Base-by-base conservation (phyloP, 2,888 invertebrate genomes). In the Bursaphelenchus okinawaensis region DNA sequence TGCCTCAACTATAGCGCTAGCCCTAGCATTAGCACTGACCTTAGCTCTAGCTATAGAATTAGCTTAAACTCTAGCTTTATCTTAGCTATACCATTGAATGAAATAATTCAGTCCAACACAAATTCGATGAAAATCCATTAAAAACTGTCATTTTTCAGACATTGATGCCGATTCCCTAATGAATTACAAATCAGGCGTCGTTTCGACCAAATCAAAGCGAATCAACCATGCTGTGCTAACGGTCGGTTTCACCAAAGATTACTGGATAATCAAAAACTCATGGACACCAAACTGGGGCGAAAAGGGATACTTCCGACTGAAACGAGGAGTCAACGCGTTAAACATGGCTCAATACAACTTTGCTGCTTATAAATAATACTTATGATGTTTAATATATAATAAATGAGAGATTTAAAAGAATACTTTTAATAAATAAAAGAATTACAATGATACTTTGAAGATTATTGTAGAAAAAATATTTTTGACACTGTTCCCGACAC, bases 311-410 rank as follows among this genome's bases (percentile, higher is more conserved):
- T 80, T 75, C 71, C 64, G 92, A 72, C 89, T 94, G 63, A 95
- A 89, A 84, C 88, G 95, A 66, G 95, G 95, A 9, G 92, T 91
- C 83, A 93, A 94, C 64, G 91, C 91, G 0, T n/a, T 40, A 2
- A 40, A 40, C 3, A 16, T 40, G 40, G 6, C 3, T 1, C 16
- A 40, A 40, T 40, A 40, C 6, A 40, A 40, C 40, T 40, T 40
- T n/a, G 40, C 40, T 40, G 40, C 40, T n/a, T 40, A 40, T 40
- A 40, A 40, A n/a, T 40, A 40, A 40, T 16, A 16, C 40, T 40
- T 12, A 40, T 16, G 6, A 1, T n/a, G n/a, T 40, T 40, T 40
- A 4, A 4, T 40, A 1, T 40, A 40, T 16, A 40, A 40, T 40
- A 16, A 40, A 40, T 40, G n/a, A 40, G n/a, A 2, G 16, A 29